Percentiles rank a stretch among this genome's conserved stretches.
Conservation (phyloP, 1,140 invertebrate genomes). For the Penaeus indicus region DNA sequence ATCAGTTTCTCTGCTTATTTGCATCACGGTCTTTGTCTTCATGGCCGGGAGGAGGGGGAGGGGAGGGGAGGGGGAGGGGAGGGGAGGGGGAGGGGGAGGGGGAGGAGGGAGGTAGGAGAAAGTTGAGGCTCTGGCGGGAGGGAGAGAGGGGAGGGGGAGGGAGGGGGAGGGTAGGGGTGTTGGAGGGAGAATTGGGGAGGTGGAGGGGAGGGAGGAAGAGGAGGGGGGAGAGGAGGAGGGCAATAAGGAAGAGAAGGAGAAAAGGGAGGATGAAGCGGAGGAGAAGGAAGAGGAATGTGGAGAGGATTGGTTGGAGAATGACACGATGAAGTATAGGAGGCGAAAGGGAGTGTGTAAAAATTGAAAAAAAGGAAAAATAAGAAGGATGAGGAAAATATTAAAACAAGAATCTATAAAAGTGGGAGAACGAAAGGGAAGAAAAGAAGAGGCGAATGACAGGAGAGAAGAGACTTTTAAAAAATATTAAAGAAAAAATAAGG, state of each 20-base stretch:
- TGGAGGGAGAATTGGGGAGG: background rate
- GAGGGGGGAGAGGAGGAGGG: background rate
- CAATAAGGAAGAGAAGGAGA: background rate
- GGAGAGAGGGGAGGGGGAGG: background rate
- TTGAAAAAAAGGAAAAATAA: background rate
- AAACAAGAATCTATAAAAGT: background rate
- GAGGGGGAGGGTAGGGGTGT: background rate
- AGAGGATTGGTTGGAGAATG: background rate
- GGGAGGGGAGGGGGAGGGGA: background rate
- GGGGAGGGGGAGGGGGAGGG: background rate
- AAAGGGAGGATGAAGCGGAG: background rate
- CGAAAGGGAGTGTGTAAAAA: background rate
- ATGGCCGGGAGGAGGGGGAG: background rate
- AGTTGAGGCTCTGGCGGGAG: background rate
- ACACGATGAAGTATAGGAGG: background rate
- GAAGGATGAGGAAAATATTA: background rate
- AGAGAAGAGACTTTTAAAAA: background rate
- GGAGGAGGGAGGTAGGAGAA: background rate
- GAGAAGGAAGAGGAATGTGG: background rate
- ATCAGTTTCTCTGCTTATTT: no score
- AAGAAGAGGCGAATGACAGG: slow-evolving; percentile 16
- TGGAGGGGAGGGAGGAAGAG: background rate
- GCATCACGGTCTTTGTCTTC: no score
- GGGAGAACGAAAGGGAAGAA: background rate
- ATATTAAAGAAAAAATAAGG: background rate